Evolutionary conservation across 2,113 vertebrate genomes (phyloP), one percentile per base, ranked within the genome.

Genomic region (Nasalis larvatus): DNA sequence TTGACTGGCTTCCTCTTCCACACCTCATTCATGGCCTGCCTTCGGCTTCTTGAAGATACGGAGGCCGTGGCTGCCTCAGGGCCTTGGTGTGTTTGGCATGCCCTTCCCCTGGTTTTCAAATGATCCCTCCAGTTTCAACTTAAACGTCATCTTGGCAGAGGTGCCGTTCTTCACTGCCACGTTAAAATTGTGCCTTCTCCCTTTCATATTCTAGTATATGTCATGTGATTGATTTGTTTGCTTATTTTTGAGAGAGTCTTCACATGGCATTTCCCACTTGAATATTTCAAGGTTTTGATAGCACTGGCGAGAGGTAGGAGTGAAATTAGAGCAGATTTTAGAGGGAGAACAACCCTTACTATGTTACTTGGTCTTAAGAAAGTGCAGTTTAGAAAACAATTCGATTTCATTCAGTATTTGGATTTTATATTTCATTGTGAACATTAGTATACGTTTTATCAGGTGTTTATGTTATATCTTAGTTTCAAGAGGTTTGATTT

Each of bases 401-500:
- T 45, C 17, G 1, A 47, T 76, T 76, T 76, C 42, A 47, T 23
- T 86, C 27, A 95, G 68, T 66, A 71, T 77, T 96, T 95, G 42
- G 66, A n/a, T 78, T 94, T 78, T 89, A 30, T 84, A 91, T 76
- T 91, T 88, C 17, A 73, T 88, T 81, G 85, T 84, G 63, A 94
- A 10, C 66, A 68, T 81, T 91, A 73, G 30, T 42, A 60, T 9
- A 30, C 27, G 8, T 58, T 91, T 93, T 86, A 86, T 86, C n/a
- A 81, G 12, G 37, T 69, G 8, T 58, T 96, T 95, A 82, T 68
- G 32, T 84, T 78, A 95, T 47, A 81, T 77, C 76, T 76, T 91
- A 54, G 37, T 81, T 71, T 93, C 71, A 54, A 80, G 80, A 93
- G 11, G 71, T 42, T 66, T 87, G 52, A 47, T 76, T 96, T 90